phyloP scores from a whole-genome alignment of 2,797 vertebrate genomes.

The Sebastiscus tertius region DNA sequence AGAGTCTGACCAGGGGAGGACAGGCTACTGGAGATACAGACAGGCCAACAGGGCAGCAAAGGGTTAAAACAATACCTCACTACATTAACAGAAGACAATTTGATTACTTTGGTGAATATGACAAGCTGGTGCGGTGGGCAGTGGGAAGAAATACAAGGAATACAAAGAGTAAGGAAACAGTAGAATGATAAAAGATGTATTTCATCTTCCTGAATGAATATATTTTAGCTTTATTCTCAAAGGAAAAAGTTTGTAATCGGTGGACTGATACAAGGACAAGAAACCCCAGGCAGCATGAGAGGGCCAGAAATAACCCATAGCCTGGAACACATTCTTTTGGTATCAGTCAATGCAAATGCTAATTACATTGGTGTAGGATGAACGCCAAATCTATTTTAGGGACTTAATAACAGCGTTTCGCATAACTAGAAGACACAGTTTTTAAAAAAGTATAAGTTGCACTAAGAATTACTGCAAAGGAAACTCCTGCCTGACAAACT shows the following conservation, averaged over 20 bases:
- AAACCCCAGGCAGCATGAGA: conserved; percentile 44
- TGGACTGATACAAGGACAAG: conserved; percentile 64
- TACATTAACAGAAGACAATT: conserved; percentile 33
- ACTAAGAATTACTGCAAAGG: neutral
- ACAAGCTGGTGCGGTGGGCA: neutral
- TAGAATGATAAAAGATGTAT: neutral
- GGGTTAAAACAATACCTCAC: conserved; percentile 47
- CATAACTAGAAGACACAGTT: neutral
- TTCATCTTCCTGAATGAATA: neutral
- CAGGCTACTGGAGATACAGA: conserved; percentile 47
- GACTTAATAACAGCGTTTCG: conserved; percentile 31
- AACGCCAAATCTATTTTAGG: conserved; percentile 61
- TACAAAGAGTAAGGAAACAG: neutral
- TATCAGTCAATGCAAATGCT: conserved; percentile 77
- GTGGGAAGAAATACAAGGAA: neutral
- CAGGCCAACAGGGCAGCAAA: conserved; percentile 21
- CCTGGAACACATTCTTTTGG: conserved; percentile 73
- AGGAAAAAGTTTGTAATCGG: neutral
- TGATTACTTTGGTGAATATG: conserved; percentile 8
- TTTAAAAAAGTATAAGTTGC: neutral
- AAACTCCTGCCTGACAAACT: neutral
- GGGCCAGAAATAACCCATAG: conserved; percentile 69
- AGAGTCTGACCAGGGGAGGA: conserved; percentile 55
- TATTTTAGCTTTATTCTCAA: neutral
- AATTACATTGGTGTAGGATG: conserved; percentile 70